These are phyloP conservation scores for Patella vulgata DNA, from an alignment of 1,140 invertebrate genomes.

Conservation along the genomic window DNA sequence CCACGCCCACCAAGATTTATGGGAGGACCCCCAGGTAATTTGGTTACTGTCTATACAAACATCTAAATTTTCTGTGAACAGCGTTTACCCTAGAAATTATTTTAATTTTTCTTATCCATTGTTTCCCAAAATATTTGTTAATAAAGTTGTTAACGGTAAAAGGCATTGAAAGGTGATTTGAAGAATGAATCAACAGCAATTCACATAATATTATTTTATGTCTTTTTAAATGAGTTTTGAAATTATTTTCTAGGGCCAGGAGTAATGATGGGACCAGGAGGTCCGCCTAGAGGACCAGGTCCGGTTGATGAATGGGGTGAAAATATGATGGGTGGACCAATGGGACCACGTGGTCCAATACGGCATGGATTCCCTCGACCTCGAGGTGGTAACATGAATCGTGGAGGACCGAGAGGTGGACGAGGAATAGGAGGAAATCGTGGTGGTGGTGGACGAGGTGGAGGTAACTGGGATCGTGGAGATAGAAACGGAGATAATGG, in stretches of 20 bases:
- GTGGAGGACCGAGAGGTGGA: constrained; percentile 29
- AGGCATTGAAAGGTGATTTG: too few relatives aligned
- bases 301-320: constrained; percentile 26
- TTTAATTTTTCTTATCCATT: background rate
- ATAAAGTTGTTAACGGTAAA: too few relatives aligned
- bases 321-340: constrained; percentile 31
- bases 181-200: too few relatives aligned
- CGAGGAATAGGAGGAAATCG: constrained; percentile 20
- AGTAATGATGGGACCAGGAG: too few relatives aligned
- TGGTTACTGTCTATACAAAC: background rate
- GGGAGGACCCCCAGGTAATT: background rate
- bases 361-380: background rate
- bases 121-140: too few relatives aligned
- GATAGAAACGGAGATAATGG: constrained; percentile 1
- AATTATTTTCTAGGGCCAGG: too few relatives aligned
- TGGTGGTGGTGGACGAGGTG: constrained; percentile 13
- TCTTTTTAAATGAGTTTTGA: too few relatives aligned
- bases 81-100: background rate
- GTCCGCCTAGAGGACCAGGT: background rate
- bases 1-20: constrained; percentile 8
- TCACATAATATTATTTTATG: too few relatives aligned
- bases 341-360: background rate
- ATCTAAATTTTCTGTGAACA: background rate
- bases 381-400: constrained; percentile 19
- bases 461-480: constrained; percentile 3